These are phyloP conservation scores for Hyphantria cunea DNA, from an alignment of 1,140 invertebrate species.

Conservation along the genomic window DNA sequence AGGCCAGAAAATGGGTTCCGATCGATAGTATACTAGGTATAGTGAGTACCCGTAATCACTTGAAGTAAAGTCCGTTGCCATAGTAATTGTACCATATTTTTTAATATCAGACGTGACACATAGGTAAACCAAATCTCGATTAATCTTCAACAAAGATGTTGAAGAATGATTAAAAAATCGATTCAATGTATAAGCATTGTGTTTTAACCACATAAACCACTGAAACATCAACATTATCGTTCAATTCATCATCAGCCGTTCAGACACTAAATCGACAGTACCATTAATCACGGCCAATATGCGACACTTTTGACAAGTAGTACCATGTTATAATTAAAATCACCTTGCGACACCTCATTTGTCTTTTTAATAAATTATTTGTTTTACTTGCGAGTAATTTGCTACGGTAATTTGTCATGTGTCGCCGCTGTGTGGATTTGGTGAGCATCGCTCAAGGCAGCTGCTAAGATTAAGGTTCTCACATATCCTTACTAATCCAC, in stretches of 20 bases:
- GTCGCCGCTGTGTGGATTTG: conserved; percentile 61
- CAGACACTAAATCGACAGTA: conserved; percentile 4
- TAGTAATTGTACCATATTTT: too few species aligned
- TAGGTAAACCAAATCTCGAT: too few species aligned
- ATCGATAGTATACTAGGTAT: too few species aligned
- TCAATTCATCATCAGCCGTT: neutral
- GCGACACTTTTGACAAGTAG: conserved; percentile 28
- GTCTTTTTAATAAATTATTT: conserved; percentile 72
- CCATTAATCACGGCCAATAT: conserved; percentile 1
- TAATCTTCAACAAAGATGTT: too few species aligned
- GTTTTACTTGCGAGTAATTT: conserved; percentile 71
- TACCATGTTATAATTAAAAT: conserved; percentile 57
- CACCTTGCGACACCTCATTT: conserved; percentile 59
- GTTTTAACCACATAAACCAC: neutral
- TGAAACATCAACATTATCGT: neutral
- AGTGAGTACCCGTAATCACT: too few species aligned
- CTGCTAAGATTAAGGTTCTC: conserved; percentile 43
- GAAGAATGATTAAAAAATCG: too few species aligned
- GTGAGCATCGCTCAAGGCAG: conserved; percentile 46
- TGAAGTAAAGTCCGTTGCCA: too few species aligned
- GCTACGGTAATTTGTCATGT: conserved; percentile 66
- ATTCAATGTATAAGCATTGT: too few species aligned
- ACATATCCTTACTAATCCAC: conserved; percentile 16
- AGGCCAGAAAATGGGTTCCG: too few species aligned
- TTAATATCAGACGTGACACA: too few species aligned